Evolutionary conservation across 2,113 vertebrate genomes (phyloP), one percentile per base, ranked within the genome.

Genomic region (Prochilodus magdalenae): DNA sequence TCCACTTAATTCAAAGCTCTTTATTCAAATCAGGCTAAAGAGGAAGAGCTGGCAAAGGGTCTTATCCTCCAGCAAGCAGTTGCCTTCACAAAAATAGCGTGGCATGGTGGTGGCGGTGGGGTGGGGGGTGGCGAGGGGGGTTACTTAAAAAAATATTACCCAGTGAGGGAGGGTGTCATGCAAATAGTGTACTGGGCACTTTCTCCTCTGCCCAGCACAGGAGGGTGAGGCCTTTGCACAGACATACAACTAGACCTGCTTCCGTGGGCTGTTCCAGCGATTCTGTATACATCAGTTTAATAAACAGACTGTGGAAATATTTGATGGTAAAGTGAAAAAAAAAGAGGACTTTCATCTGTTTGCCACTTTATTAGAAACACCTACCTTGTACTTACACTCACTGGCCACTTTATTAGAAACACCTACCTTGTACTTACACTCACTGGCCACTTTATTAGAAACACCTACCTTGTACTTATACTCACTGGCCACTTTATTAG

Each of bases 1-100:
- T 93, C 93, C 93, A 93, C 91, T 94, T 92, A 93, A 93, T 93
- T 93, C 92, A 93, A 93, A 94, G 93, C 93, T 92, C 88, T 92
- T 94, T 93, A 94, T 93, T 94, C 91, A 93, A 93, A 94, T 94
- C 93, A 93, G 92, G 87, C 88, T 77, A 86, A 89, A 88, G 88
- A 87, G 84, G 86, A 83, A 83, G 88, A 79, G 89, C 82, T 76
- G 85, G 86, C 87, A 88, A 79, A 91, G 89, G 91, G 90, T 89
- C 91, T 92, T 92, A 91, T 93, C 92, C 90, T 92, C 90, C 80
- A 89, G 89, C 90, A 91, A 90, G 89, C 90, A 91, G 91, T 92
- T 91, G 90, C 92, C 91, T 92, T 92, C 87, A 67, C 55, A 92
- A 90, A 93, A 90, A 92, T 90, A 90, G 89, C 83, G 85, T 88